Evolutionary conservation across 1,140 invertebrate genomes (phyloP), one percentile per base, ranked within the genome.

Genomic region (Pseudomyrmex concolor): DNA sequence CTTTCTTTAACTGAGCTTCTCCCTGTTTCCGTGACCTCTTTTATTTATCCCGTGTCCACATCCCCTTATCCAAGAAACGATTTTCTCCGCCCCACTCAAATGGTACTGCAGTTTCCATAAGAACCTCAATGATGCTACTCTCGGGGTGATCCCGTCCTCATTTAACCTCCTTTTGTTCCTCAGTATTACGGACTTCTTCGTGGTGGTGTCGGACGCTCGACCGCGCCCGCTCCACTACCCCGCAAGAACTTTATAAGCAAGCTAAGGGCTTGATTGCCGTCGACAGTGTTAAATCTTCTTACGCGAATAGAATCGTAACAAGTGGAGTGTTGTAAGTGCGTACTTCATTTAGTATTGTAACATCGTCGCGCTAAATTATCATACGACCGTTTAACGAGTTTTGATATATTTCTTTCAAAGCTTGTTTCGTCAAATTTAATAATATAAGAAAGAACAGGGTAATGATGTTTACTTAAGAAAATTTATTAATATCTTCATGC

Each of bases 51-150:
- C 66, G 45, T 80, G 76, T 60, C 76, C 76, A 71, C 66, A 71
- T 80, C 13, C 34, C 7, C 64, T 70, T 80, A 80, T 80, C 76
- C 54, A 25, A 80, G 76, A 80, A 80, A 80, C 76, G 54, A 80
- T 80, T 80, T 80, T 80, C 66, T 78, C 76, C 51, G 15, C 34
- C 76, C 64, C 64, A n/a, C 66, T 71, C 66, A 80, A 80, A 80
- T 80, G 43, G 76, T 66, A 70, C 66, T 80, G 76, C 76, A 71
- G 76, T 80, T 80, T 80, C 76, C 66, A 80, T 80, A 71, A 80
- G 66, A 80, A 80, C 66, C 43, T 71, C 76, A 50, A 78, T 70
- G 64, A 66, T 57, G 74, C 76, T 70, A 78, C 76, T 78, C 76
- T 59, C 64, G 19, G 54, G 54, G 45, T 80, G 76, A 80, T 80